These are phyloP conservation scores for Cephalopterus ornatus DNA, from an alignment of 2,113 vertebrate genomes.

Conservation along the genomic window DNA sequence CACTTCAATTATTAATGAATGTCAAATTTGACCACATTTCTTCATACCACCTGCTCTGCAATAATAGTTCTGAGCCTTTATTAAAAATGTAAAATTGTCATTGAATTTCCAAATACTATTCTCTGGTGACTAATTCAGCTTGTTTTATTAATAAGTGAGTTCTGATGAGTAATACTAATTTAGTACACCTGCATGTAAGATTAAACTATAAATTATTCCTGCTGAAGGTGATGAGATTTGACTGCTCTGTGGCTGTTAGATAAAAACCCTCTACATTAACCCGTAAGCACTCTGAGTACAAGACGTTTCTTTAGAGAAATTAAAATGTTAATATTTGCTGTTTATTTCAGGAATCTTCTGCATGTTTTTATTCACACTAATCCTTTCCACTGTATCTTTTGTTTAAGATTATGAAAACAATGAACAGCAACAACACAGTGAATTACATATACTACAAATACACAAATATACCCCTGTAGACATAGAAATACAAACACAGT, in stretches of 20 bases:
- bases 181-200: constrained; percentile 78
- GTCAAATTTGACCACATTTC: constrained; percentile 82
- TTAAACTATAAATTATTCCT: constrained; percentile 86
- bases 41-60: constrained; percentile 72
- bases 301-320: neutral
- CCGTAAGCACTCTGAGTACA: neutral
- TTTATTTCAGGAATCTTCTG: neutral
- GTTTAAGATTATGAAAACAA: neutral
- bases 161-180: constrained; percentile 85
- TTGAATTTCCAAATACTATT: constrained; percentile 84
- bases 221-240: constrained; percentile 75
- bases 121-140: constrained; percentile 79
- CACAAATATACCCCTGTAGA: neutral
- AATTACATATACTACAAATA: neutral
- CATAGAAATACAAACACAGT: neutral
- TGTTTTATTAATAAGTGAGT: constrained; percentile 84
- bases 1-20: constrained; percentile 84
- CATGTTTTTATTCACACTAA: neutral
- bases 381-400: neutral
- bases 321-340: neutral
- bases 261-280: constrained; percentile 66
- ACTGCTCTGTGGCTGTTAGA: constrained; percentile 48
- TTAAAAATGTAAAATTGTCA: constrained; percentile 87
- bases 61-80: constrained; percentile 81
- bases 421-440: neutral